Evolutionary conservation across 2,113 vertebrate genomes (phyloP).

Genomic region (Ceyx melanurus): DNA sequence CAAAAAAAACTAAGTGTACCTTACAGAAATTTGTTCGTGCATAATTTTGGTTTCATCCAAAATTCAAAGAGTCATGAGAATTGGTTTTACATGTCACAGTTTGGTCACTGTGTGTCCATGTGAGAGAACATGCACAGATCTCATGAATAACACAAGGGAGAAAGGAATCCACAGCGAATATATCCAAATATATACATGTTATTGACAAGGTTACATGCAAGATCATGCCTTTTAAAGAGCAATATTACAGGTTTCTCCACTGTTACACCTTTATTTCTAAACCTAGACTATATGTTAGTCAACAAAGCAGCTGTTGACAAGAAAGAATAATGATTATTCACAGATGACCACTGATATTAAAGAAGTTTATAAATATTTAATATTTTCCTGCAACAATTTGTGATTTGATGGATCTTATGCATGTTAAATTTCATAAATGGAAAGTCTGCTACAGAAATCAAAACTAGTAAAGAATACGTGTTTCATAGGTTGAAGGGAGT

Average conservation of each 20-base stretch:
- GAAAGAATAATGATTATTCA: background rate
- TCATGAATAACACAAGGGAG: background rate
- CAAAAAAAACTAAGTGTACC: background rate
- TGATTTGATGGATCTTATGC: background rate
- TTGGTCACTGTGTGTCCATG: background rate
- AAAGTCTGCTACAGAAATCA: background rate
- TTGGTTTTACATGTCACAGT: conserved; percentile 4
- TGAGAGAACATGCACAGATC: background rate
- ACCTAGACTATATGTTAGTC: background rate
- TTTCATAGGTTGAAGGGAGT: background rate
- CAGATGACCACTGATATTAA: background rate
- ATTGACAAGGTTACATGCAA: background rate
- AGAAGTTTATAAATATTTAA: background rate
- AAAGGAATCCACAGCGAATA: background rate
- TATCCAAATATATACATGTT: background rate
- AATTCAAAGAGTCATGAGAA: background rate
- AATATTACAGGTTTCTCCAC: background rate
- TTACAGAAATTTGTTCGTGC: conserved; percentile 15
- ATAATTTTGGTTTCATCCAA: conserved; percentile 22
- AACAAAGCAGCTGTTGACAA: background rate
- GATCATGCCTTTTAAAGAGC: background rate
- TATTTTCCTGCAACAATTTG: background rate
- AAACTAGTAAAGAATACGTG: background rate
- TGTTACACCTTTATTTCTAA: background rate
- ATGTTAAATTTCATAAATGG: background rate